Evolutionary conservation across 2,797 vertebrate species (phyloP), one percentile per base, ranked within the genome.

Genomic region (Poeciliopsis infans): DNA sequence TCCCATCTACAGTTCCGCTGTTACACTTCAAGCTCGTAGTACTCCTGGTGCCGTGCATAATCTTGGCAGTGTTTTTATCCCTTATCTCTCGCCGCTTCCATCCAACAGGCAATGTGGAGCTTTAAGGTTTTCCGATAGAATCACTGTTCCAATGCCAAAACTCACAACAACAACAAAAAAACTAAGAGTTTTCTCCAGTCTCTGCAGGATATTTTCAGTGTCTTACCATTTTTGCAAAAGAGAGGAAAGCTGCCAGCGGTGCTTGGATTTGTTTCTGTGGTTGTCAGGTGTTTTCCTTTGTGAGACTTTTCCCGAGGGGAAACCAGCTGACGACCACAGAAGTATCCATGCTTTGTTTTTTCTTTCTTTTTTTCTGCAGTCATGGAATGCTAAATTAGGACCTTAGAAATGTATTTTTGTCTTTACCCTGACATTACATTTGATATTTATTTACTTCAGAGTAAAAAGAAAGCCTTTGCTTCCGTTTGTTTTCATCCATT

Each of bases 1-100:
- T 88, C 79, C 66, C 83, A 91, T 89, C 85, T 77, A 86, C 90
- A 86, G 80, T 86, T 89, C 57, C 47, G 39, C 82, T 86, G 87
- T 83, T 86, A 51, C 77, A 69, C 82, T 83, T 76, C 47, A 84
- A 76, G 5, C 47, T 85, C 87, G 66, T 43, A 74, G 66, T 66
- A 45, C 76, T 83, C 70, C 78, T 81, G 53, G 79, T 89, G 74
- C 70, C 55, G 72, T 66, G 79, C 69, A 43, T 73, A 76, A 82
- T 83, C 75, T 53, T 78, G 72, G 49, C 74, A 75, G 57, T 89
- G 25, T 85, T 43, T 41, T 79, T 76, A 77, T 79, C 74, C 78
- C 23, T 53, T 43, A n/a, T 74, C 72, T 43, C 31, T 41, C 36
- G 25, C 77, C 81, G 81, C 83, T 86, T 66, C 57, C 55, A 36